These are phyloP conservation scores for Hyaena hyaena DNA, from an alignment of 2,113 vertebrate species.

Conservation along the genomic window DNA sequence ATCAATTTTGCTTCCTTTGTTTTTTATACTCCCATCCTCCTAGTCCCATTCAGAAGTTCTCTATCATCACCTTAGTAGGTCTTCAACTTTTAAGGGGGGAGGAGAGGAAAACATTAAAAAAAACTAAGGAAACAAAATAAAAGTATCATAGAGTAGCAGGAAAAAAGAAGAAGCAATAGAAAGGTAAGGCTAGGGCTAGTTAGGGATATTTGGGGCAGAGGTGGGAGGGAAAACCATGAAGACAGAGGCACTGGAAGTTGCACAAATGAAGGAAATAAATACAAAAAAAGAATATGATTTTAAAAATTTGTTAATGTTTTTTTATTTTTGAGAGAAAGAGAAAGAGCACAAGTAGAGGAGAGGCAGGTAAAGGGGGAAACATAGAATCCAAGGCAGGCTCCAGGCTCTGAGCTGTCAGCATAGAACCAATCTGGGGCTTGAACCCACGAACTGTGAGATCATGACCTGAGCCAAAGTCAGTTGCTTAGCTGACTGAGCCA, in stretches of 20 bases:
- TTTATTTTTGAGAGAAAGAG: not conserved
- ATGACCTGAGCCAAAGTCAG: no score
- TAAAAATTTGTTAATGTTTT: not conserved
- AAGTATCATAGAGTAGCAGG: not conserved
- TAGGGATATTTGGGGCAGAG: not conserved
- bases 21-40: not conserved
- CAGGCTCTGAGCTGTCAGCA: no score
- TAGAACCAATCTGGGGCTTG: no score
- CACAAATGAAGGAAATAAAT: not conserved
- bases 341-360: no score
- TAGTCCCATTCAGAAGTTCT: not conserved
- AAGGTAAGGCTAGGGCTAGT: not conserved
- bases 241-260: not conserved
- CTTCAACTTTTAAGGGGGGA: not conserved
- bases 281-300: not conserved
- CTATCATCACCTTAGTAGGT: not conserved
- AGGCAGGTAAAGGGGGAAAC: no score
- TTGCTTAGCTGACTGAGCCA: no score
- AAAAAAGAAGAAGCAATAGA: not conserved
- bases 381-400: no score
- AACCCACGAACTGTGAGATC: no score
- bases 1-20: not conserved
- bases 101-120: not conserved
- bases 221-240: not conserved
- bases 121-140: not conserved